Base-by-base conservation (phyloP, 2,113 vertebrate genomes). In the Parotia lawesii region DNA sequence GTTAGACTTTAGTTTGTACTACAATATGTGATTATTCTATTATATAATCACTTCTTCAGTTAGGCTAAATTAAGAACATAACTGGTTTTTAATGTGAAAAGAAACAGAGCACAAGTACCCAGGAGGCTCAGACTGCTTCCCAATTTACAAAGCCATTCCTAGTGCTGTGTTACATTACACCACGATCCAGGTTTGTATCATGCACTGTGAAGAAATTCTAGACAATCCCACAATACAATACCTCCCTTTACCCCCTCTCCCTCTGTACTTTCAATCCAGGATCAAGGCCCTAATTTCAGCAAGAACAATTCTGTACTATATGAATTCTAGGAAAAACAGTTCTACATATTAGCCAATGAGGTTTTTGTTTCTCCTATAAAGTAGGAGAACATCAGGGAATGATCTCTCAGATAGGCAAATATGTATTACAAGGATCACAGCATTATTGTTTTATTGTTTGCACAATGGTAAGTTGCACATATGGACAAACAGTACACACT, bases 371-470 rank as follows among this genome's bases (percentile, higher is more conserved):
- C 42, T 50, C 66, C 60, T 60, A 0, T 14, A 85, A 56, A 7
- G 19, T 0, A 77, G 62, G 33, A 89, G 51, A 85, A 70, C 0
- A 2, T 37, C 17, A 56, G 58, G 31, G 80, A 93, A 44, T 11
- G 3, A 76, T 37, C 44, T 84, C 78, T 87, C 65, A 90, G 75
- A 89, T 5, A 96, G 62, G 79, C 66, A 94, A 93, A 23, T 85
- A 60, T 60, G 13, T 94, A 90, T 95, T 71, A 90, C 94, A 96
- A 93, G 85, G 64, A 83, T 97, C 94, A 97, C 96, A 96, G 94
- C 96, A 97, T 94, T 90, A 91, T 64, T 84, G 92, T 95, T 91
- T 95, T 98, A 98, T 98, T 98, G 97, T 98, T 95, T 95, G 76
- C 73, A 97, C 96, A 97, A 93, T 65, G 58, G 61, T 88, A 97